phyloP scores from a whole-genome alignment of 92 coral and sea anemone genomes.

The Umimayanthus kanabou region DNA sequence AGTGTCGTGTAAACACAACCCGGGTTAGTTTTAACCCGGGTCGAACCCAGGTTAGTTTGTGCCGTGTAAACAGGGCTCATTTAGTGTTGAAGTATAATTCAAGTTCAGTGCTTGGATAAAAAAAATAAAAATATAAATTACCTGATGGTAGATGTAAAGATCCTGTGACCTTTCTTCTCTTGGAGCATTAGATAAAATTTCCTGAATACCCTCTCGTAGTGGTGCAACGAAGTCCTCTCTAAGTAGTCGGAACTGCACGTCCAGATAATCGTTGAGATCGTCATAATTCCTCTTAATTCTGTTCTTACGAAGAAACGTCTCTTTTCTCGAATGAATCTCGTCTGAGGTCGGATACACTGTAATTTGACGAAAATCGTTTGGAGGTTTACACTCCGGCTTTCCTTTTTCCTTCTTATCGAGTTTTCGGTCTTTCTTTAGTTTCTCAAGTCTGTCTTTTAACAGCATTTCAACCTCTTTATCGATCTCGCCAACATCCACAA shows the following conservation, averaged over 20 bases:
- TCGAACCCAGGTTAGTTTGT: no score
- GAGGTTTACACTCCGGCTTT: conserved; percentile 72
- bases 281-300: conserved; percentile 60
- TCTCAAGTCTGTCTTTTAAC: conserved; percentile 56
- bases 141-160: conserved; percentile 72
- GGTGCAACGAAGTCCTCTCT: conserved; percentile 91
- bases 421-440: conserved; percentile 54
- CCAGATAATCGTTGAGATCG: conserved; percentile 79
- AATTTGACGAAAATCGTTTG: conserved; percentile 74
- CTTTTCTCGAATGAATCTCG: conserved; percentile 62
- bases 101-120: no score
- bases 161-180: conserved; percentile 70
- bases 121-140: neutral
- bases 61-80: no score
- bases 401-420: conserved; percentile 28
- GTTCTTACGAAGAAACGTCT: conserved; percentile 73
- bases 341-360: conserved; percentile 69
- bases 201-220: conserved; percentile 82
- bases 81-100: no score
- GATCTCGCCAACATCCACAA: conserved; percentile 40
- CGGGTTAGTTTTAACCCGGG: no score
- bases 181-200: conserved; percentile 58
- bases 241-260: conserved; percentile 87
- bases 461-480: conserved; percentile 50
- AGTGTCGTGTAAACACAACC: no score